phyloP scores from a whole-genome alignment of 1,140 invertebrate genomes.

The Holcopasites calliopsidis region DNA sequence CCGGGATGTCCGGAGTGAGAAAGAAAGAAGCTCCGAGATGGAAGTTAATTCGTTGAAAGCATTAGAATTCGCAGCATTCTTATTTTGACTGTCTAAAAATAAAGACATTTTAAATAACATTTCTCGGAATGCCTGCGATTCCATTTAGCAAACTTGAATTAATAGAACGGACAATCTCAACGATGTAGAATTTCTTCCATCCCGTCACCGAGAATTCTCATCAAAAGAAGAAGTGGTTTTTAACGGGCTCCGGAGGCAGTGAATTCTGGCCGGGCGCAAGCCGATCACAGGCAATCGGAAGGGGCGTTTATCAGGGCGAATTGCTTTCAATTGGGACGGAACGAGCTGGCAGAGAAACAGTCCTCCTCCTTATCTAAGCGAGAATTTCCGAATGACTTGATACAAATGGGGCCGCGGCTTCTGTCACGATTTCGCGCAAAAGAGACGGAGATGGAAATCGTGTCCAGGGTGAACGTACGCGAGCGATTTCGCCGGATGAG shows the following conservation, averaged over 20 bases:
- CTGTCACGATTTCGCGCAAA: conserved; percentile 15
- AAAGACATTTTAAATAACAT: too few species aligned
- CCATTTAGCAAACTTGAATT: too few species aligned
- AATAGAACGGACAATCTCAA: too few species aligned
- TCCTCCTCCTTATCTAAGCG: conserved; percentile 36
- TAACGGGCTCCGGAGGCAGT: neutral
- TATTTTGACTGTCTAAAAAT: too few species aligned
- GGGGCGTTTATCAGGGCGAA: conserved; percentile 35
- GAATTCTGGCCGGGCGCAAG: conserved; percentile 3
- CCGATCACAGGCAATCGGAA: conserved; percentile 43
- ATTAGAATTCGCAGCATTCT: too few species aligned
- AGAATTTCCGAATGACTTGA: conserved; percentile 42
- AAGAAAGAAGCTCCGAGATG: neutral
- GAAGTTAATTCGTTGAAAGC: conserved; percentile 2
- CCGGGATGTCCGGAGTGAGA: neutral
- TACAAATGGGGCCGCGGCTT: conserved; percentile 34
- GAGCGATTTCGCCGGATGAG: conserved; percentile 42
- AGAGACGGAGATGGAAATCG: neutral
- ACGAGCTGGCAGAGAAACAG: conserved; percentile 24
- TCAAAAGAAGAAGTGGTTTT: neutral
- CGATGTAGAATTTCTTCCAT: too few species aligned
- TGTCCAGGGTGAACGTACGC: conserved; percentile 23
- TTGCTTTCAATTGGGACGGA: conserved; percentile 37
- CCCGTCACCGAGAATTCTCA: neutral
- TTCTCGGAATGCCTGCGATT: too few species aligned